These are phyloP conservation scores for Tetropium fuscum DNA, from an alignment of 2,888 invertebrate species.

Conservation along the genomic window DNA sequence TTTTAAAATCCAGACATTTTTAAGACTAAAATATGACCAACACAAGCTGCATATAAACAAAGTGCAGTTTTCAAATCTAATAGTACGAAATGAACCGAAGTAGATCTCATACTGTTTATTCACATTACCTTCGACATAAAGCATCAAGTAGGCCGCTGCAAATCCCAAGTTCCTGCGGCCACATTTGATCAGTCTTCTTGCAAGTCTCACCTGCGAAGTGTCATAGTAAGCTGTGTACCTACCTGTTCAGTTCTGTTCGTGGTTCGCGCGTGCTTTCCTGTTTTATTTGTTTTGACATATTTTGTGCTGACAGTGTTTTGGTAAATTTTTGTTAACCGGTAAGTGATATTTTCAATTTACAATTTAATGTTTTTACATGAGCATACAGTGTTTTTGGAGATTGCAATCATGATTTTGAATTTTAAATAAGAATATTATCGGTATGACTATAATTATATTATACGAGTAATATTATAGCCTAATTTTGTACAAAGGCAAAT, in stretches of 20 bases:
- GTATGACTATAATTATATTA: no score
- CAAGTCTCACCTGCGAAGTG: conserved; percentile 57
- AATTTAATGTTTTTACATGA: no score
- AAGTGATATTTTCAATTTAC: conserved; percentile 3
- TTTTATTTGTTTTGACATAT: conserved; percentile 33
- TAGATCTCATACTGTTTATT: conserved; percentile 49
- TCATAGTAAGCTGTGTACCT: conserved; percentile 31
- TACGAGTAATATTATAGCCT: no score
- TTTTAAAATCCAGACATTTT: no score
- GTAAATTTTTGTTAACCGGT: not conserved
- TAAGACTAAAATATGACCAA: no score
- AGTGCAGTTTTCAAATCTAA: no score
- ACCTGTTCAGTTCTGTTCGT: conserved; percentile 31
- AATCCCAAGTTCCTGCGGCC: conserved; percentile 52
- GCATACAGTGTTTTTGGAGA: no score
- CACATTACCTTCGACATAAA: conserved; percentile 51
- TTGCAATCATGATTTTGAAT: no score
- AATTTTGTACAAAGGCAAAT: no score
- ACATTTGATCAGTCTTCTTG: conserved; percentile 53
- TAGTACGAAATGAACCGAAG: conserved; percentile 25
- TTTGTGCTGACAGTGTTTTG: conserved; percentile 17
- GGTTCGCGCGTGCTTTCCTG: conserved; percentile 47
- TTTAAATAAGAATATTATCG: no score
- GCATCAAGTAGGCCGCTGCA: conserved; percentile 56
- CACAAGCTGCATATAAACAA: no score